Evolutionary conservation across 1,140 invertebrate species (phyloP).

Genomic region (Zaprionus camerounensis): DNA sequence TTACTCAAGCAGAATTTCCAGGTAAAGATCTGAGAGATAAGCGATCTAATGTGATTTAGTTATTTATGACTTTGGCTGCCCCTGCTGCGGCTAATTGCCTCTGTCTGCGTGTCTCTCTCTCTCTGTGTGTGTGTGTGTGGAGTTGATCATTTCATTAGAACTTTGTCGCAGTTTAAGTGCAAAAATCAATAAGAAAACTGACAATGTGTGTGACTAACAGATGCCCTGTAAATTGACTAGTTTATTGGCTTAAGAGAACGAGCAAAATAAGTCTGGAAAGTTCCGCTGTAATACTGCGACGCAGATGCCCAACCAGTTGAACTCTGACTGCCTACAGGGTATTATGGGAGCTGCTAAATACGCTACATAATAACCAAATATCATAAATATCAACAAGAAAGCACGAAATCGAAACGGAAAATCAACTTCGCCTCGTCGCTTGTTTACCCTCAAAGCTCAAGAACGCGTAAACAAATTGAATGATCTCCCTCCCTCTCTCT

Average conservation of each 20-base stretch:
- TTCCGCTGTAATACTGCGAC: neutral
- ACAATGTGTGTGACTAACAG: neutral
- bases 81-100: slow-evolving; percentile 16
- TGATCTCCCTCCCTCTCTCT: neutral
- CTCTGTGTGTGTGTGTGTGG: neutral
- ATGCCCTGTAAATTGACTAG: neutral
- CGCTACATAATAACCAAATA: slow-evolving; percentile 13
- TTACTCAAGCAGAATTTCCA: slow-evolving; percentile 13
- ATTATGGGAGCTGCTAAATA: neutral
- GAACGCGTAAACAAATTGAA: slow-evolving; percentile 27
- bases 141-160: slow-evolving; percentile 48
- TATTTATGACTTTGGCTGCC: slow-evolving; percentile 24
- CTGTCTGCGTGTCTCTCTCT: neutral
- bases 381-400: slow-evolving; percentile 25
- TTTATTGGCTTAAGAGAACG: neutral
- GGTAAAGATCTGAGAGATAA: neutral
- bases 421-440: slow-evolving; percentile 16
- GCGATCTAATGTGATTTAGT: slow-evolving; percentile 6
- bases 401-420: slow-evolving; percentile 25
- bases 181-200: slow-evolving; percentile 37
- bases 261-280: neutral
- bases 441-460: slow-evolving; percentile 28
- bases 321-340: neutral
- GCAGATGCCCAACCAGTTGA: neutral
- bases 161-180: slow-evolving; percentile 32